These are phyloP conservation scores for Spermophilus dauricus DNA, from an alignment of 2,113 vertebrate genomes.

Conservation along the genomic window DNA sequence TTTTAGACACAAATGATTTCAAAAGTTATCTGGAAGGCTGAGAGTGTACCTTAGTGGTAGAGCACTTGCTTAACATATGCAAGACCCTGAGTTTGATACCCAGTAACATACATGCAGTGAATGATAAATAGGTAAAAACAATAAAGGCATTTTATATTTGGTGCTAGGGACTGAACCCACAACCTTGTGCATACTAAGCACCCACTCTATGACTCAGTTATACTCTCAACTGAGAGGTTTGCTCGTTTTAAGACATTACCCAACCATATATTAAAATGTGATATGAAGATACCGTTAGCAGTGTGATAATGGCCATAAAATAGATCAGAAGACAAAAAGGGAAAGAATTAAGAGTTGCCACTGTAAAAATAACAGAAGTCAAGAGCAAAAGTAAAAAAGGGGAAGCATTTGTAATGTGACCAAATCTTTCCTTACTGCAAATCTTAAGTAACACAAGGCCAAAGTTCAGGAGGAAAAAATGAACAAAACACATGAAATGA, in stretches of 20 bases:
- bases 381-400: conserved; percentile 31
- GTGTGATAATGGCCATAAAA: background rate
- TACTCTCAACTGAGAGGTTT: background rate
- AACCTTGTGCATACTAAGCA: background rate
- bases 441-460: background rate
- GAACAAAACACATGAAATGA: background rate
- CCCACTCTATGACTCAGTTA: background rate
- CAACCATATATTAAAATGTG: background rate
- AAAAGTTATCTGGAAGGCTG: background rate
- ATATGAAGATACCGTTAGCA: background rate
- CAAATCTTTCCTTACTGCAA: conserved; percentile 1
- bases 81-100: background rate
- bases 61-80: background rate
- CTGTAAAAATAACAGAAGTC: conserved; percentile 1
- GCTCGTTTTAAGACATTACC: background rate
- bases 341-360: background rate
- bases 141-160: background rate
- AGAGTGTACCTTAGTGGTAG: background rate
- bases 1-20: conserved; percentile 7
- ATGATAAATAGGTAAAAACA: conserved; percentile 31
- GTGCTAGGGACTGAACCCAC: background rate
- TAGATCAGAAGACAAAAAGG: conserved; percentile 1
- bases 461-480: background rate
- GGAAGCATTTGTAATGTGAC: conserved; percentile 17
- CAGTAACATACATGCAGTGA: background rate